Conservation (phyloP, 2,113 vertebrate species). For the Ivindomyrus marchei region DNA sequence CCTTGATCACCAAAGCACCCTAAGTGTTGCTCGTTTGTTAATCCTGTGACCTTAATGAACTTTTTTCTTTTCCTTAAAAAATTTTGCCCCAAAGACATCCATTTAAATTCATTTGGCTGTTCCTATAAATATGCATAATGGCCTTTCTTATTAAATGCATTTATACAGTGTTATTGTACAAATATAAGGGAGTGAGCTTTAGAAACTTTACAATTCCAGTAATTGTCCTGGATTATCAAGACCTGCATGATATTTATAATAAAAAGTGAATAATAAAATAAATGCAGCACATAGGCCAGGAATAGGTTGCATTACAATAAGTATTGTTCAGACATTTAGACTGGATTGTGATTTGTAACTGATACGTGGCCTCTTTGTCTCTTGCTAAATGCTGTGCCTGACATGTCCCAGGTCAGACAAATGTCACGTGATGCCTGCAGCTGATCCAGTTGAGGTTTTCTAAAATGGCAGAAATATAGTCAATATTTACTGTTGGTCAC, state of each 20-base stretch:
- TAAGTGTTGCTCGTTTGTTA: neutral
- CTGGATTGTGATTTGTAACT: constrained; percentile 11
- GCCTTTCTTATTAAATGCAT: neutral
- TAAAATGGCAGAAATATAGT: neutral
- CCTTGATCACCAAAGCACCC: constrained; percentile 1
- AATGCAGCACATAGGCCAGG: neutral
- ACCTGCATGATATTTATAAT: neutral
- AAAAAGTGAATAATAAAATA: neutral
- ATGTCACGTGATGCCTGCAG: neutral
- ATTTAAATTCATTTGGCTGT: neutral
- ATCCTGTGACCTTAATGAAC: neutral
- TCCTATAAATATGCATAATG: neutral
- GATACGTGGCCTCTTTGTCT: neutral
- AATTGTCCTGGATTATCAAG: neutral
- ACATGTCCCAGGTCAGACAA: neutral
- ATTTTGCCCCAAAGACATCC: neutral
- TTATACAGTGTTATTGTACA: neutral
- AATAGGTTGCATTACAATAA: constrained; percentile 1
- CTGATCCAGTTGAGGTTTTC: neutral
- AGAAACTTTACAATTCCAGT: neutral
- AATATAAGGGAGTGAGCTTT: neutral
- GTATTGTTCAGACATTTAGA: neutral
- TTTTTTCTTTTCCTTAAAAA: neutral
- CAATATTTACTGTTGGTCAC: neutral
- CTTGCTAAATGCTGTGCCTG: neutral